phyloP scores from a whole-genome alignment of 2,113 vertebrate genomes.

The Todiramphus saurophagus region DNA sequence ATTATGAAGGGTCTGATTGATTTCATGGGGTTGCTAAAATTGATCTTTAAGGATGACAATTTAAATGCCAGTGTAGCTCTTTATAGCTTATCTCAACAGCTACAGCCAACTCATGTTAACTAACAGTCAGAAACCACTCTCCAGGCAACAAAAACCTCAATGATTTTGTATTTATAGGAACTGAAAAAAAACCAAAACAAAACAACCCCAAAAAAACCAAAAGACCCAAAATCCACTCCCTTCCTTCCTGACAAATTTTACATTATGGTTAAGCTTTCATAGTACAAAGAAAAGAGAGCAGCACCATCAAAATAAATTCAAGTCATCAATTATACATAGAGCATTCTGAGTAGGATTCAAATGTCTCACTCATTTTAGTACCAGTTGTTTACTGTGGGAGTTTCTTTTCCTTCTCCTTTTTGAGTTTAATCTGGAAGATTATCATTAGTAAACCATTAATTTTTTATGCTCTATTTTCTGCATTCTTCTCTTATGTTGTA shows the following conservation, averaged over 20 bases:
- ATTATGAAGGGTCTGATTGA: not conserved
- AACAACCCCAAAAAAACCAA: too few species aligned
- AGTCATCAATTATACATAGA: slow-evolving; percentile 55
- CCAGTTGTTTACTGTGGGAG: slow-evolving; percentile 53
- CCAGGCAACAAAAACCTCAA: not conserved
- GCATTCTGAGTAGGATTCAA: not conserved
- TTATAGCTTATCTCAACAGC: not conserved
- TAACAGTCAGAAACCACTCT: not conserved
- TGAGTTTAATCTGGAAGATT: slow-evolving; percentile 50
- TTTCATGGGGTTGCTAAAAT: not conserved
- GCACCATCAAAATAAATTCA: slow-evolving; percentile 41
- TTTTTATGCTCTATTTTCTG: slow-evolving; percentile 70
- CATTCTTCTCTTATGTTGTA: slow-evolving; percentile 56
- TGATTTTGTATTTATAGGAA: not conserved
- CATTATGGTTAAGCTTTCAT: not conserved
- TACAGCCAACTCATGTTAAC: not conserved
- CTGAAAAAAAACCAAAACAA: not conserved
- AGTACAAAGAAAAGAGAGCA: not conserved
- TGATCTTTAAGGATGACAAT: not conserved
- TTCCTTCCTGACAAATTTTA: not conserved
- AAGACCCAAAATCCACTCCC: not conserved
- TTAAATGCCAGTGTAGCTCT: not conserved
- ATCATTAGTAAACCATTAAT: slow-evolving; percentile 63
- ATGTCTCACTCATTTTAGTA: slow-evolving; percentile 17
- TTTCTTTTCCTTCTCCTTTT: not conserved